Evolutionary conservation across 2,888 invertebrate species (phyloP), one percentile per base, ranked within the genome.

Genomic region (Melinaea menophilus): DNA sequence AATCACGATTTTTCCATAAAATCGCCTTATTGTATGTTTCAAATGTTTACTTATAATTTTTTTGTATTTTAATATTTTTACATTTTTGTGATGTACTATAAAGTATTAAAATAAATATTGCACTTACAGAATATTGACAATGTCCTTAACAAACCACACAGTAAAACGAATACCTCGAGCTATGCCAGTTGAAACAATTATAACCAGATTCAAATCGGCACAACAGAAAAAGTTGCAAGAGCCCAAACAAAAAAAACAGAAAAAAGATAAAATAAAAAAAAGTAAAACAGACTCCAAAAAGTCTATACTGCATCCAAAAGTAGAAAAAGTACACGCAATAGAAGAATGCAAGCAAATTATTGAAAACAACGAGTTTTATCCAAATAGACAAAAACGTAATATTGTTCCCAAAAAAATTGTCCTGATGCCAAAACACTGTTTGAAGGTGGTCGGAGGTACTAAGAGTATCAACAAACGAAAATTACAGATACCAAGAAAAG

Each of bases 401-500:
- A 54, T 70, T 2, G 58, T 57, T 0, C 51, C 66, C 0, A 81
- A 80, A 61, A 85, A 80, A 61, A 73, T 82, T 12, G 69, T 79
- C 1, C 68, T 88, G 31, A 78, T 79, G 58, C 81, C 84, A 0
- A 84, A 78, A 55, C 74, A 77, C 62, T 71, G 78, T 34, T 73
- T 82, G 46, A 82, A 75, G 69, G 70, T 83, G 3, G 73, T 87
- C 3, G 83, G 69, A 0, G 66, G 67, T 2, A 70, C 77, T 0
- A 64, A 72, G 2, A 76, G 68, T 71, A 4, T 67, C 33, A 85
- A 81, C 64, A 88, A 84, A 63, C 77, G 88, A 57, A 89, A 89
- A 63, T 58, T 76, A 47, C 63, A 67, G 1, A 73, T 72, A 5
- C 85, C 86, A 3, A 74, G 71, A 22, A 83, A 73, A 79, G 85